Percentiles rank a stretch among this genome's conserved stretches.
Evolutionary conservation across 2,888 invertebrate species (phyloP).

Genomic region (Flabesymbios commensalis): DNA sequence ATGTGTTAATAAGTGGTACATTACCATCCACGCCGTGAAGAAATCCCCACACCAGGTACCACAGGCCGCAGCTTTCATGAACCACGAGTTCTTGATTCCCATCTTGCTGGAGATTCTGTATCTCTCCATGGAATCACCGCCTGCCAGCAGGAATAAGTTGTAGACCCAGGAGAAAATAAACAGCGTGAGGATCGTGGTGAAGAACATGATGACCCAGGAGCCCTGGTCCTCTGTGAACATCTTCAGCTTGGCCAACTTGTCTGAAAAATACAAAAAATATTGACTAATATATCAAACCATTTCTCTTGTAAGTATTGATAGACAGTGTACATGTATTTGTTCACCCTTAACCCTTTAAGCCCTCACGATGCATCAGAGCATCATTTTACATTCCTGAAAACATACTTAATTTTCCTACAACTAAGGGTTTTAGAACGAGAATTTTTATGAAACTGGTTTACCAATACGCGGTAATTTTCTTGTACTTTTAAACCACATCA

Average conservation of each 20-base stretch:
- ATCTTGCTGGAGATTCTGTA: conserved; percentile 62
- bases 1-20: too few relatives aligned
- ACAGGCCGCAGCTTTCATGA: conserved; percentile 65
- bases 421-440: too few relatives aligned
- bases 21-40: conserved; percentile 65
- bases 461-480: too few relatives aligned
- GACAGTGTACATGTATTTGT: too few relatives aligned
- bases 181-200: conserved; percentile 62
- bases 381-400: too few relatives aligned
- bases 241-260: conserved; percentile 61
- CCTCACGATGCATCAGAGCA: too few relatives aligned
- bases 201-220: conserved; percentile 66
- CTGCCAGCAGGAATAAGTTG: conserved; percentile 61
- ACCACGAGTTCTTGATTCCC: conserved; percentile 62
- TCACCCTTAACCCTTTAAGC: too few relatives aligned
- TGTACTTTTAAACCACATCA: too few relatives aligned
- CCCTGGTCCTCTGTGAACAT: conserved; percentile 65
- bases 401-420: too few relatives aligned
- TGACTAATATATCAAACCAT: too few relatives aligned
- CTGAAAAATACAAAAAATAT: conserved; percentile 43
- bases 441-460: too few relatives aligned
- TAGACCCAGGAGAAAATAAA: conserved; percentile 64
- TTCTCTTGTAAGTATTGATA: too few relatives aligned
- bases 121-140: conserved; percentile 54
- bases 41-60: conserved; percentile 66